phyloP scores from a whole-genome alignment of 2,888 invertebrate genomes.

The Leptopilina myrica region DNA sequence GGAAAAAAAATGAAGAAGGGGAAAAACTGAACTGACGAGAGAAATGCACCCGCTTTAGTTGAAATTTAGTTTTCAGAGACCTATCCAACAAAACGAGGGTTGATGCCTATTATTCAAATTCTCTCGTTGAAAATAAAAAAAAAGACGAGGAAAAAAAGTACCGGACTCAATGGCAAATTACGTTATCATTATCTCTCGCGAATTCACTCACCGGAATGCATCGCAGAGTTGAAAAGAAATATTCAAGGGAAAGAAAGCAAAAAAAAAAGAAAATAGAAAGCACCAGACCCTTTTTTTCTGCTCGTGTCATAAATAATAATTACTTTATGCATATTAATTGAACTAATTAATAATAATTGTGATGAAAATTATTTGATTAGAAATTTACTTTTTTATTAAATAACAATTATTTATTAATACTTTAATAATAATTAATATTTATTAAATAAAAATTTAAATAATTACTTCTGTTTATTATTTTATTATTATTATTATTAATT shows the following conservation, averaged over 20 bases:
- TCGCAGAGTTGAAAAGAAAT: conserved; percentile 31
- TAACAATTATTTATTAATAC: no score
- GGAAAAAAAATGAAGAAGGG: conserved; percentile 27
- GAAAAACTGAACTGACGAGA: conserved; percentile 35
- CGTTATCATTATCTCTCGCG: conserved; percentile 37
- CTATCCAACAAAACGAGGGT: conserved; percentile 22
- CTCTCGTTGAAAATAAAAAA: conserved; percentile 28
- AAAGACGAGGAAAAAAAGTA: conserved; percentile 34
- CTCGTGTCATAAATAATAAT: conserved; percentile 12
- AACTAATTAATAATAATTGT: conserved; percentile 20
- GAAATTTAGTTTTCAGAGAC: conserved; percentile 49
- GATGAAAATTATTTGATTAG: not conserved
- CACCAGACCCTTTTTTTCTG: not conserved
- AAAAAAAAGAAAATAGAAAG: not conserved
- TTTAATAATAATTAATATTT: no score
- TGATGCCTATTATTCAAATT: conserved; percentile 40
- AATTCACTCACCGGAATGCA: conserved; percentile 38
- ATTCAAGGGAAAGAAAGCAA: conserved; percentile 28
- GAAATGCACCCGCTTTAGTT: conserved; percentile 37
- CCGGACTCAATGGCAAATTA: conserved; percentile 41
- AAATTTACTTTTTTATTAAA: no score
- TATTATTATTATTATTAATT: no score
- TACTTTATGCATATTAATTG: conserved; percentile 25
- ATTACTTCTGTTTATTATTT: no score
- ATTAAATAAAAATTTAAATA: no score